Base-by-base conservation (phyloP, 2,113 vertebrate species). In the Centropristis striata region DNA sequence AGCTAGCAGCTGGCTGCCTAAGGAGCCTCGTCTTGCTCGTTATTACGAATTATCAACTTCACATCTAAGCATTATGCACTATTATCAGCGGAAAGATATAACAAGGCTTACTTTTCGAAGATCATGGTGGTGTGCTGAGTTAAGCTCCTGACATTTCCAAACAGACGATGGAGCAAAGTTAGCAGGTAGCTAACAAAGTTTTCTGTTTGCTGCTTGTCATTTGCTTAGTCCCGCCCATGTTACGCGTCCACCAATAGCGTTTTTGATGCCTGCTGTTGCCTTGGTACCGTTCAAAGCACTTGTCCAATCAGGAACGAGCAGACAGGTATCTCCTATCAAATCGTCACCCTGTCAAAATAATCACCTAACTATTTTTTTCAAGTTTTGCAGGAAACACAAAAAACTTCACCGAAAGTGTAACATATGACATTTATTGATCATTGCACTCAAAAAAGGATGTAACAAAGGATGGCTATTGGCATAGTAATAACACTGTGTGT, bases 141-240 rank as follows among this genome's bases (percentile, higher is more conserved):
- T 16, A 57, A 8, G 10, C 14, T 18, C 0, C 10, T 23, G 28
- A 61, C 78, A 90, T 85, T 28, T 5, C 37, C 28, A n/a, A 46
- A 70, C 15, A 59, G n/a, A 28, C 49, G 44, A 50, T 32, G n/a
- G 15, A 61, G 6, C 20, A 61, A 77, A 81, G 87, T 90, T 89
- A 90, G 85, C 91, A 39, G 0, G 25, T 4, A 68, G 90, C 89
- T 88, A 89, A 88, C 83, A 93, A 92, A 92, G 80, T 93, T 93
- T 91, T 82, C 51, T 69, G n/a, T 70, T 2, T 21, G 37, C 64
- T 55, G 41, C 16, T 3, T 49, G 67, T 65, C 80, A 88, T 37
- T 76, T 46, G 28, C 41, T 73, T 71, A 11, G 75, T 53, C 16
- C 86, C 88, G 71, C 92, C 92, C 68, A 47, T 5, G 0, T 54